Percentiles rank a stretch among this genome's conserved stretches.
phyloP scores from a whole-genome alignment of 2,113 vertebrate species.

The Mesocricetus auratus region DNA sequence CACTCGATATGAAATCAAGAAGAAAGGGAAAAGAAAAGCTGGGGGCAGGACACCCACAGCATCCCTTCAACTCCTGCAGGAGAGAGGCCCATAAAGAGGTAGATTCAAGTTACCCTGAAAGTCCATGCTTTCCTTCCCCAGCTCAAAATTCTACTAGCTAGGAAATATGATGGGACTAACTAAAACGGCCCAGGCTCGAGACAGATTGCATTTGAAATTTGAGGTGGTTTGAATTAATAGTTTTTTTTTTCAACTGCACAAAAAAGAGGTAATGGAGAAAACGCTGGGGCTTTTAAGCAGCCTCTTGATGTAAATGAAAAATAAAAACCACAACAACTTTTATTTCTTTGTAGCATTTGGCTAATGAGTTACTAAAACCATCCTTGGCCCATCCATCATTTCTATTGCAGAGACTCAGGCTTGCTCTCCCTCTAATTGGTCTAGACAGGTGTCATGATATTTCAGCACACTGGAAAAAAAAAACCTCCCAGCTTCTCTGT shows the following conservation, averaged over 20 bases:
- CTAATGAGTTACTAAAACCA: conserved; percentile 82
- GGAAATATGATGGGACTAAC: conserved; percentile 47
- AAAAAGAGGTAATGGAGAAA: conserved; percentile 71
- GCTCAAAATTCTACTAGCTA: conserved; percentile 54
- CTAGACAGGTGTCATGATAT: conserved; percentile 65
- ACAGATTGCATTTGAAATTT: conserved; percentile 6
- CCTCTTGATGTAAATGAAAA: conserved; percentile 81
- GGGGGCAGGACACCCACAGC: neutral
- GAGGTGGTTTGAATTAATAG: neutral
- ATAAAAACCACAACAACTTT: conserved; percentile 79
- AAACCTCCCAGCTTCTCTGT: conserved; percentile 1
- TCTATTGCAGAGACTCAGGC: conserved; percentile 59
- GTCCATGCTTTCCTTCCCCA: conserved; percentile 46
- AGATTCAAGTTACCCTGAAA: conserved; percentile 74
- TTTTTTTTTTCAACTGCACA: neutral
- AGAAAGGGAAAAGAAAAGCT: conserved; percentile 5
- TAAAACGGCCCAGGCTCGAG: fast-evolving
- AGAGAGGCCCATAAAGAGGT: conserved; percentile 55
- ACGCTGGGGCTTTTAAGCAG: conserved; percentile 44
- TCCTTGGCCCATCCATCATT: conserved; percentile 72
- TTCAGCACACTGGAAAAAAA: conserved; percentile 61
- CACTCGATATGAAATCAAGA: conserved; percentile 69
- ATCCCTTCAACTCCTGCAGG: conserved; percentile 63
- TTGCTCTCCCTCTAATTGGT: neutral
- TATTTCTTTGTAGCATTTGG: conserved; percentile 77